Percentiles rank a stretch among this genome's conserved stretches.
phyloP scores from a whole-genome alignment of 2,797 vertebrate genomes.

The Acrossocheilus fasciatus region DNA sequence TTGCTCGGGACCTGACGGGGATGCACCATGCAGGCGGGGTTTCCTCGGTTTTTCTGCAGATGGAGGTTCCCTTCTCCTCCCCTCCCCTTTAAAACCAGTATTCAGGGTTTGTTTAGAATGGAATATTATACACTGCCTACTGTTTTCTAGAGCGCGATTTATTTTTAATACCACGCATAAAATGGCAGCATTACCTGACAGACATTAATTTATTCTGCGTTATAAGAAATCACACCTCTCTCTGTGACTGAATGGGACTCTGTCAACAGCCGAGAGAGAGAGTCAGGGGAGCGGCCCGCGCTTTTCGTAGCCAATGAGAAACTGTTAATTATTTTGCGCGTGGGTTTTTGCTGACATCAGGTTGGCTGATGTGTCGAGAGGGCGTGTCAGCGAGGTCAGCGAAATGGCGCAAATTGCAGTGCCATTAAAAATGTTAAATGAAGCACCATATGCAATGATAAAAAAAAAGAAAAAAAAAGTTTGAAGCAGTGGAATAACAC shows the following conservation, averaged over 20 bases:
- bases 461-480: background rate
- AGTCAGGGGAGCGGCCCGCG: background rate
- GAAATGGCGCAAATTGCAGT: background rate
- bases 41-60: constrained; percentile 57
- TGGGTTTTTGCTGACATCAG: background rate
- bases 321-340: background rate
- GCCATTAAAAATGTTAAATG: background rate
- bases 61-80: constrained; percentile 47
- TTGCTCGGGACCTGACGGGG: constrained; percentile 47
- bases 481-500: background rate
- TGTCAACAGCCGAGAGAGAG: too few species aligned
- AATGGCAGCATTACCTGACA: background rate
- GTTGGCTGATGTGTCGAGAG: constrained; percentile 3
- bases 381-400: background rate
- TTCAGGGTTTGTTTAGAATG: background rate
- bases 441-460: background rate
- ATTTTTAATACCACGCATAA: background rate
- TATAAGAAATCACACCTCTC: background rate
- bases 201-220: too few species aligned
- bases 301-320: background rate
- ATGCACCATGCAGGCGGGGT: constrained; percentile 56
- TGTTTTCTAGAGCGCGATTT: background rate
- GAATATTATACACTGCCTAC: background rate
- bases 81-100: background rate
- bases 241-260: background rate